These are phyloP conservation scores for Cabera pusaria DNA, from an alignment of 2,888 invertebrate species.

Conservation along the genomic window DNA sequence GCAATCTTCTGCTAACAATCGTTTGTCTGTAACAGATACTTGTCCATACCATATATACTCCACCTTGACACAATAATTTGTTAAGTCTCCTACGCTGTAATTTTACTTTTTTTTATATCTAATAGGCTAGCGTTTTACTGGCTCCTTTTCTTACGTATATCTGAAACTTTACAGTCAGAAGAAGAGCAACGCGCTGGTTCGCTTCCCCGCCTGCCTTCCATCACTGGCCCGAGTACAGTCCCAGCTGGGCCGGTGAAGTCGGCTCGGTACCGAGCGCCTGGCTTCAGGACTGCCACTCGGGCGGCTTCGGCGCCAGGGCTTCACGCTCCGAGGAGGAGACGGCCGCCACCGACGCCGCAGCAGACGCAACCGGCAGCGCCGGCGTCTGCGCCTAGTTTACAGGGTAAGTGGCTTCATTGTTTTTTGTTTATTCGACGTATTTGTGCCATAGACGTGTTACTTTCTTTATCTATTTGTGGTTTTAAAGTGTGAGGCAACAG, in stretches of 20 bases:
- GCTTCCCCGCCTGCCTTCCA: conserved; percentile 87
- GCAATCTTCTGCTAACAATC: no score
- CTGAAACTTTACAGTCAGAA: conserved; percentile 59
- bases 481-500: no score
- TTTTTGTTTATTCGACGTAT: no score
- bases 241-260: conserved; percentile 90
- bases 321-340: conserved; percentile 85
- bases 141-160: background rate
- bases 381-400: conserved; percentile 73
- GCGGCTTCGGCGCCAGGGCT: conserved; percentile 90
- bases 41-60: no score
- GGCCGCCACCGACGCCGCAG: conserved; percentile 69
- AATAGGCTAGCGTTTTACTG: no score
- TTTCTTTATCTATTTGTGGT: no score
- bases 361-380: conserved; percentile 70
- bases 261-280: conserved; percentile 93
- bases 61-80: no score
- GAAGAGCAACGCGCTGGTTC: conserved; percentile 88
- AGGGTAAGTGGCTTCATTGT: conserved; percentile 82
- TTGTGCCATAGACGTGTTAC: no score
- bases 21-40: no score
- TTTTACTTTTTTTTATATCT: no score
- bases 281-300: conserved; percentile 89
- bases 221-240: conserved; percentile 68
- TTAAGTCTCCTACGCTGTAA: no score